phyloP scores from a whole-genome alignment of 2,797 vertebrate species.

The Xenentodon cancila region DNA sequence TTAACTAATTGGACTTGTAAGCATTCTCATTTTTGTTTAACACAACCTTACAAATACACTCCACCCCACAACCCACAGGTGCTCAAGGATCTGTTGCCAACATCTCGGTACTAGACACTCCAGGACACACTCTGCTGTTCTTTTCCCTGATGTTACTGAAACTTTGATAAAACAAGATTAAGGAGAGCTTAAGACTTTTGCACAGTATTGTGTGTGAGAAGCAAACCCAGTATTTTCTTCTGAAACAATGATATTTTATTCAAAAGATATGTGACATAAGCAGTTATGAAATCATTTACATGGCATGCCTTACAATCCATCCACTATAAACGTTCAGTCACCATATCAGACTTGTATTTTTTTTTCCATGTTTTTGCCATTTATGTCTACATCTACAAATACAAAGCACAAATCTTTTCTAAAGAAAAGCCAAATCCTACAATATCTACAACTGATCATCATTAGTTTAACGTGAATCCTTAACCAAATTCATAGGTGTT shows the following conservation, averaged over 20 bases:
- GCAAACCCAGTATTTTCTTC: slow-evolving; percentile 54
- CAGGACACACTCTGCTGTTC: too few relatives aligned
- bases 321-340: slow-evolving; percentile 84
- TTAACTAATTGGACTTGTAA: too few relatives aligned
- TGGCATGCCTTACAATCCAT: slow-evolving; percentile 84
- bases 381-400: slow-evolving; percentile 78
- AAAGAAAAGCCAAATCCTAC: slow-evolving; percentile 78
- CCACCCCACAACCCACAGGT: too few relatives aligned
- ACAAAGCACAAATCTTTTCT: slow-evolving; percentile 80
- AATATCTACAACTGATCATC: slow-evolving; percentile 78
- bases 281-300: slow-evolving; percentile 85
- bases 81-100: too few relatives aligned
- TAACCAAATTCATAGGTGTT: slow-evolving; percentile 59
- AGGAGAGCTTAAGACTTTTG: slow-evolving; percentile 3
- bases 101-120: too few relatives aligned
- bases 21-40: too few relatives aligned
- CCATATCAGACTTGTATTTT: slow-evolving; percentile 76
- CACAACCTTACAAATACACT: too few relatives aligned
- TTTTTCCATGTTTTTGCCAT: slow-evolving; percentile 73
- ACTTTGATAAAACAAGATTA: slow-evolving; percentile 25
- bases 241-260: slow-evolving; percentile 83
- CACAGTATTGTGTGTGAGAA: background rate
- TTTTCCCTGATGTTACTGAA: too few relatives aligned
- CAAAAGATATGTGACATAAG: slow-evolving; percentile 86
- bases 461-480: slow-evolving; percentile 65